Evolutionary conservation across 2,888 invertebrate genomes (phyloP), one percentile per base, ranked within the genome.

Genomic region (Torymus texanus): DNA sequence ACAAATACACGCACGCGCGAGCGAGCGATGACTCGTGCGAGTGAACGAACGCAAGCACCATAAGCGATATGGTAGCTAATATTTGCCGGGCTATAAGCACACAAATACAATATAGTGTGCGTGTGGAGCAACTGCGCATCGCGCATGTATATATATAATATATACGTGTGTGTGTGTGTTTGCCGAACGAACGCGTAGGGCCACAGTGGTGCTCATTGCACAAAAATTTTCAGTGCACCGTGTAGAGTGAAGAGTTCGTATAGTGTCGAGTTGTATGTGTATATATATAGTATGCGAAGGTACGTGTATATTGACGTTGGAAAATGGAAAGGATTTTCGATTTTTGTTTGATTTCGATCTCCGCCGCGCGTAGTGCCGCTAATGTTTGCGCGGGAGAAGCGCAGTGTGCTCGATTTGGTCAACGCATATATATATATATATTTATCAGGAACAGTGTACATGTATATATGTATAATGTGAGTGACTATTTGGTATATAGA

Each of bases 51-150:
- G 87, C 88, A 8, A 41, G 41, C 41, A 87, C 87, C 87, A 88
- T 88, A 88, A 88, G 88, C 89, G 89, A 89, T 89, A 89, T 88
- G 87, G 87, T 87, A 87, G 89, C 89, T 88, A 89, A 89, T 89
- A 89, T 89, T 89, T 89, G 87, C 87, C 84, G 84, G 87, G 85
- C 87, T 86, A 85, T 86, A 85, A 87, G 88, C 87, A 88, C 85
- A 88, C 88, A 89, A 88, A 89, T 86, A 87, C 88, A 86, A 88
- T 88, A 86, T 86, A 86, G 58, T 63, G 18, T 18, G 14, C 10
- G 58, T n/a, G 41, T 5, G 29, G 4, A 21, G 1, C 29, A 29
- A 29, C 59, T 56, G 59, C 62, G 21, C 2, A 21, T 21, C 21
- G 21, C 2, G 21, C 2, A 2, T 21, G 21, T 21, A 2, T 21